Conservation (phyloP, 2,797 vertebrate genomes). For the Euthynnus affinis region DNA sequence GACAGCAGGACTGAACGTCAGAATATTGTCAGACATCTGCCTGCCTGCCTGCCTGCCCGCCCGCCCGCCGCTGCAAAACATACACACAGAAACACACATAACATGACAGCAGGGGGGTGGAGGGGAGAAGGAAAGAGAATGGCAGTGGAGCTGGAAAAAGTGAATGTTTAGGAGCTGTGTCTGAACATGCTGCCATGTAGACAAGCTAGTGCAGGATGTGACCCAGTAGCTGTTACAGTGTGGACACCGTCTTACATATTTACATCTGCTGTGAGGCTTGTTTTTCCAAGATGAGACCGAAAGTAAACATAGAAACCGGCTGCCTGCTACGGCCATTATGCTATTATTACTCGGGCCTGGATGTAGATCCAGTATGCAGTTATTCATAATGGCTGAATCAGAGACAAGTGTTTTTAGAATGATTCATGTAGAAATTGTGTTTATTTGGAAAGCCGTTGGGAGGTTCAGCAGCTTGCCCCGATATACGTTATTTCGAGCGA, state of each 20-base stretch:
- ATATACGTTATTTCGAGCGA: no score
- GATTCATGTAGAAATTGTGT: no score
- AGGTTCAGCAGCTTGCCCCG: no score
- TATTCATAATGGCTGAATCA: no score
- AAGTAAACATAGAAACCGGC: neutral
- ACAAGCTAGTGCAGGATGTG: slow-evolving; percentile 26
- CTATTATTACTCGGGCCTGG: neutral
- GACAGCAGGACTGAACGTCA: slow-evolving; percentile 75
- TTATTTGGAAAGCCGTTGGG: no score
- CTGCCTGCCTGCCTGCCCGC: slow-evolving; percentile 71
- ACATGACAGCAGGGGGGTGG: slow-evolving; percentile 42
- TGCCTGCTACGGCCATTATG: neutral
- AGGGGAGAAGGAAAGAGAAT: neutral
- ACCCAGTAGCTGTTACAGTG: slow-evolving; percentile 21
- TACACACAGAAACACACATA: slow-evolving; percentile 20
- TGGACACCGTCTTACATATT: slow-evolving; percentile 1
- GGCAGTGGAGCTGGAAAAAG: slow-evolving; percentile 31
- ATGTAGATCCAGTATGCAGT: neutral
- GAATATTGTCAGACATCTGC: slow-evolving; percentile 80
- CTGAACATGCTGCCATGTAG: slow-evolving; percentile 29
- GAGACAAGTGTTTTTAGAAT: no score
- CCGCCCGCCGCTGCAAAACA: slow-evolving; percentile 59
- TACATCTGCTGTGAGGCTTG: neutral
- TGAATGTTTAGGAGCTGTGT: slow-evolving; percentile 36
- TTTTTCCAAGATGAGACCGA: neutral